Evolutionary conservation across 2,888 invertebrate species (phyloP), one percentile per base, ranked within the genome.

Genomic region (Coenonympha arcania): DNA sequence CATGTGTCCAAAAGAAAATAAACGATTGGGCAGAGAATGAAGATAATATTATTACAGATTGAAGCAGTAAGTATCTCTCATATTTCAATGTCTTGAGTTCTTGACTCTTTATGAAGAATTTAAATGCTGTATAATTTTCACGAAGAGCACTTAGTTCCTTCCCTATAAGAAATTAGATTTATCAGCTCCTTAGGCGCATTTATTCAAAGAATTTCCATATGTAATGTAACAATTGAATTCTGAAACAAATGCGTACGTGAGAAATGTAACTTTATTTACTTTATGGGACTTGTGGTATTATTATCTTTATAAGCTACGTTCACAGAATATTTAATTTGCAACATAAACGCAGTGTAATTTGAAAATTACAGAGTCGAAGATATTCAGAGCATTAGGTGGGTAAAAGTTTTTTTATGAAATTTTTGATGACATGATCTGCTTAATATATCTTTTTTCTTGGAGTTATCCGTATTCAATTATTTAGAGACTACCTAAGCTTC

Each of bases 181-280:
- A 43, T 31, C 13, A 13, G 31, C 42, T 31, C 15, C 19, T 9
- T 3, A 31, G 42, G 31, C 20, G 22, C 15, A 20, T 31, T 22
- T 31, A 20, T 31, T 30, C 31, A 13, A 33, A 22, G 31, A 43
- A 43, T 31, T 43, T 33, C 43, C 31, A 43, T 33, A 43, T 22
- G 43, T 43, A 31, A 22, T 22, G 43, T 43, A 31, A 22, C 19
- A 43, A 43, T 43, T 31, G 31, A 33, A 43, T 43, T 43, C 31
- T 30, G 9, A 43, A 43, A 43, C 20, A 43, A 15, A 22, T n/a
- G 43, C 15, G 15, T 13, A 8, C 15, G 15, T 13, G 13, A 4
- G 39, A 39, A 39, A 39, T 24, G 39, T 24, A 24, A 24, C 39
- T 39, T 9, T n/a, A n/a, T n/a, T n/a, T n/a, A n/a, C n/a, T n/a